These are phyloP conservation scores for Garra rufa DNA, from an alignment of 2,113 vertebrate genomes.

Conservation along the genomic window DNA sequence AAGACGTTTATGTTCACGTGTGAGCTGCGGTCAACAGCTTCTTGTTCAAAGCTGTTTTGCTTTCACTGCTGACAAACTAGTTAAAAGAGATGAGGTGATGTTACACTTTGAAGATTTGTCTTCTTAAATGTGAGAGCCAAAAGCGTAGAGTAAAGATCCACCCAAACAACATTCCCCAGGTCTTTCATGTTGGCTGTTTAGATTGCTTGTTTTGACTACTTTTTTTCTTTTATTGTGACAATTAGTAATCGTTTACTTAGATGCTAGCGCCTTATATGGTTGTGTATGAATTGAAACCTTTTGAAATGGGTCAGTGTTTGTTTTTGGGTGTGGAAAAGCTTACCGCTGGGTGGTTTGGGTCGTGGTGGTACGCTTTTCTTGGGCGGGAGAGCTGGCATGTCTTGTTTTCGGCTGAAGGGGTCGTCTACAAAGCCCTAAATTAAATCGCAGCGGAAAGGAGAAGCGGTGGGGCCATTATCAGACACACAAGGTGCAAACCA, in stretches of 20 bases:
- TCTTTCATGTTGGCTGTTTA: not conserved
- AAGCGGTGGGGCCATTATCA: not conserved
- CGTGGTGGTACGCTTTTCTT: slow-evolving; percentile 93
- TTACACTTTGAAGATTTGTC: not conserved
- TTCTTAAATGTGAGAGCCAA: not conserved
- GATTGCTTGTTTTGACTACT: not conserved
- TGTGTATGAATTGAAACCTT: not conserved
- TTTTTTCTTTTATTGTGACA: not conserved
- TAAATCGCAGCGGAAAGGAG: slow-evolving; percentile 73
- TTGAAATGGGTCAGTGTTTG: not conserved
- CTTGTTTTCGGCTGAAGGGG: slow-evolving; percentile 90
- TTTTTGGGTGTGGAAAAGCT: slow-evolving; percentile 64
- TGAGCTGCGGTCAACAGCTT: not conserved
- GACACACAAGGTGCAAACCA: not conserved
- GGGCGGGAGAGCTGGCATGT: slow-evolving; percentile 92
- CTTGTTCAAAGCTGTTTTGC: not conserved
- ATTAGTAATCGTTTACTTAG: not conserved
- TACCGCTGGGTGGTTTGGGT: slow-evolving; percentile 95
- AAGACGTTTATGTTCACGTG: not conserved
- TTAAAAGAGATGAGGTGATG: not conserved
- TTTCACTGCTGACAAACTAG: not conserved
- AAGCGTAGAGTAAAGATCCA: not conserved
- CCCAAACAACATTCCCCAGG: not conserved
- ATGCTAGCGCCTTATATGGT: not conserved
- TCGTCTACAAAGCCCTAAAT: slow-evolving; percentile 87